Percentiles rank a stretch among this genome's conserved stretches.
Conservation (phyloP, 2,797 vertebrate genomes). For the Micropoecilia bifurca region DNA sequence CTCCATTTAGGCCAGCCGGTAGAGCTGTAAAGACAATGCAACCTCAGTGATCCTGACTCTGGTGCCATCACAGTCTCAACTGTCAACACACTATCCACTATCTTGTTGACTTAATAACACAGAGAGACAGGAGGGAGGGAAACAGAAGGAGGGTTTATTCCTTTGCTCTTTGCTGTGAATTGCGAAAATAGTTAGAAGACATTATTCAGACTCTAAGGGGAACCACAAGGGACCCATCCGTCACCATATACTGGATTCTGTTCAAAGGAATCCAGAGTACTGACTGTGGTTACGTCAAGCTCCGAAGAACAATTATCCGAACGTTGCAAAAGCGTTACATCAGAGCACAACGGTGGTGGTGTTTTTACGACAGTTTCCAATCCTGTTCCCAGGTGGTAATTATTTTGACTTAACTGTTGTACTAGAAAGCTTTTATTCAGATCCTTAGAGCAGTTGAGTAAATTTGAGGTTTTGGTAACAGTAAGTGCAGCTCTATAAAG, state of each 20-base stretch:
- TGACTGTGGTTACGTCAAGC: slow-evolving; percentile 42
- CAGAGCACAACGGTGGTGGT: slow-evolving; percentile 26
- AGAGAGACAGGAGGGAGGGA: slow-evolving; percentile 30
- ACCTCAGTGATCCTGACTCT: slow-evolving; percentile 54
- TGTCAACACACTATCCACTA: slow-evolving; percentile 74
- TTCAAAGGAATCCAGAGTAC: slow-evolving; percentile 47
- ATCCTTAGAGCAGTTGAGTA: not conserved
- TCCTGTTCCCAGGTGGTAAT: slow-evolving; percentile 18
- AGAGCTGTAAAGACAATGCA: slow-evolving; percentile 58
- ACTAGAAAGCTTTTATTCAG: slow-evolving; percentile 10
- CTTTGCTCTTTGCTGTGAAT: slow-evolving; percentile 54
- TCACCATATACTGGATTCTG: slow-evolving; percentile 37
- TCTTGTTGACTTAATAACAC: slow-evolving; percentile 71
- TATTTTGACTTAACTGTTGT: slow-evolving; percentile 12
- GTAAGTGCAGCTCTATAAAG: slow-evolving; percentile 3
- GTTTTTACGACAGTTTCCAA: slow-evolving; percentile 15
- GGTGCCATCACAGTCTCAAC: slow-evolving; percentile 80
- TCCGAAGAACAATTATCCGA: slow-evolving; percentile 32
- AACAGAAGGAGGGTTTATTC: slow-evolving; percentile 47
- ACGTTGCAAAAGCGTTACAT: slow-evolving; percentile 43
- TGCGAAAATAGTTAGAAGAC: slow-evolving; percentile 58
- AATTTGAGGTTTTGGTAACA: slow-evolving; percentile 1
- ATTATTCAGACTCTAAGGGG: slow-evolving; percentile 51
- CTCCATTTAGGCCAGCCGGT: slow-evolving; percentile 63
- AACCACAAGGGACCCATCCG: slow-evolving; percentile 60